Evolutionary conservation across 2,888 invertebrate genomes (phyloP).

Genomic region (Hedya salicella): DNA sequence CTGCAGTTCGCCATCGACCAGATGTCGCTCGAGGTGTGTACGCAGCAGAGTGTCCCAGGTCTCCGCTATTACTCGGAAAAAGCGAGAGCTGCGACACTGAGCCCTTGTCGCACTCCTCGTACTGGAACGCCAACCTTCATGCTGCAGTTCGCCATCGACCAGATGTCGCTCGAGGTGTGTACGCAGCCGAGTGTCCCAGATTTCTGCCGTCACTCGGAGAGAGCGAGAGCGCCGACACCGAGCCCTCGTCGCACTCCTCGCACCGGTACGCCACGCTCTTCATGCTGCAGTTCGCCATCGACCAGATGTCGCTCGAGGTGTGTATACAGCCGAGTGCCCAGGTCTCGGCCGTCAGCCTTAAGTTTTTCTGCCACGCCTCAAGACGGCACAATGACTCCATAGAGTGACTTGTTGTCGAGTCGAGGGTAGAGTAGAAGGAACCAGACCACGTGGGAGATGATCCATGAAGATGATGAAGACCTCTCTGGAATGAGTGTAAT

Average conservation of each 20-base stretch:
- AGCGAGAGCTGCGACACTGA: slow-evolving; percentile 78
- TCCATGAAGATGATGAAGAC: too few relatives aligned
- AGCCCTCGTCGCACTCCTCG: slow-evolving; percentile 67
- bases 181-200: too few relatives aligned
- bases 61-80: slow-evolving; percentile 67
- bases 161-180: slow-evolving; percentile 91
- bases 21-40: slow-evolving; percentile 90
- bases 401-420: too few relatives aligned
- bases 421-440: too few relatives aligned
- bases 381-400: too few relatives aligned
- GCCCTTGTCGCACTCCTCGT: slow-evolving; percentile 65
- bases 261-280: slow-evolving; percentile 86
- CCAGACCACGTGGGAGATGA: too few relatives aligned
- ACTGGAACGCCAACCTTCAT: slow-evolving; percentile 87
- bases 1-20: slow-evolving; percentile 95
- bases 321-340: background rate
- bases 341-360: too few relatives aligned
- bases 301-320: slow-evolving; percentile 93
- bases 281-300: slow-evolving; percentile 94
- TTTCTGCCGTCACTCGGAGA: slow-evolving; percentile 66
- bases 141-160: slow-evolving; percentile 94
- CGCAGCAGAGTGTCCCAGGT: too few relatives aligned
- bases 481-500: too few relatives aligned
- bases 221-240: slow-evolving; percentile 76
- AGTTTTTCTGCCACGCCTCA: too few relatives aligned